Evolutionary conservation across 2,113 vertebrate genomes (phyloP).

Genomic region (Meleagris gallopavo): DNA sequence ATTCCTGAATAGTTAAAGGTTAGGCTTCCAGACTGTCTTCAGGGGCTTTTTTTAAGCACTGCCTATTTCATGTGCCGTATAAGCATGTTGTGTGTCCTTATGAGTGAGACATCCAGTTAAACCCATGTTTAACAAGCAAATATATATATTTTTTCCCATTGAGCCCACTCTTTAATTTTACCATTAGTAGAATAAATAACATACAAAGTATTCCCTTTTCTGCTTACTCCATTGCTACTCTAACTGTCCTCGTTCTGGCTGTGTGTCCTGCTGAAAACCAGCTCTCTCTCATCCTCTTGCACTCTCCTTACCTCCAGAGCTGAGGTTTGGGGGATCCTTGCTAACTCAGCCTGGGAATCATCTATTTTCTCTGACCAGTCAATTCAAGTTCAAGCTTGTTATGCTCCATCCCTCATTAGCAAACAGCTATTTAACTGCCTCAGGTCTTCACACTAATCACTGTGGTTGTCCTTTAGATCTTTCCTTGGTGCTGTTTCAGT

Average conservation of each 20-base stretch:
- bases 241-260: not conserved
- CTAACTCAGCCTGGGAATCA: not conserved
- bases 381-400: slow-evolving; percentile 1
- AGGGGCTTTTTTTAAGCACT: not conserved
- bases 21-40: not conserved
- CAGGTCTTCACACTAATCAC: slow-evolving; percentile 6
- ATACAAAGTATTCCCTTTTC: not conserved
- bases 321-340: not conserved
- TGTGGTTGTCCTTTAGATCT: not conserved
- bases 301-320: not conserved
- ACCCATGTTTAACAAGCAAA: not conserved
- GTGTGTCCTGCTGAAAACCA: not conserved
- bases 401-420: slow-evolving; percentile 24
- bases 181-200: not conserved
- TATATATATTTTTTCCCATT: not conserved
- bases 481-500: not conserved
- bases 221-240: not conserved
- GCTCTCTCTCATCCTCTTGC: not conserved
- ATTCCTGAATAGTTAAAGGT: not conserved
- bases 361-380: not conserved
- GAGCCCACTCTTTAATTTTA: not conserved
- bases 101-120: not conserved
- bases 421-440: slow-evolving; percentile 46
- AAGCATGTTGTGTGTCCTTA: not conserved
- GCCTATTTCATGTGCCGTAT: not conserved